phyloP scores from a whole-genome alignment of 2,797 vertebrate genomes.

The Sorex maritimensis region DNA sequence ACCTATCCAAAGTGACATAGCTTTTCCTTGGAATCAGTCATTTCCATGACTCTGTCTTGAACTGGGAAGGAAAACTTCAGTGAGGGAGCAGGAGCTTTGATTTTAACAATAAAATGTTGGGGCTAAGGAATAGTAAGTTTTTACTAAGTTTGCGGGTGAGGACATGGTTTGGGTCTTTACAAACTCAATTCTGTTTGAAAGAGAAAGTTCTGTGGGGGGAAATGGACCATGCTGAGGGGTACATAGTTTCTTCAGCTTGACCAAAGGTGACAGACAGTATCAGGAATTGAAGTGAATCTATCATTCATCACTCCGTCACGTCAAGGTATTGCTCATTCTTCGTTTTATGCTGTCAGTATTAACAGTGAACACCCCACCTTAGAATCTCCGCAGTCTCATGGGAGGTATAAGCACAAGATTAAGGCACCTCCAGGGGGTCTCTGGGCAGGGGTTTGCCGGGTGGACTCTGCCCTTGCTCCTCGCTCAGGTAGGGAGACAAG shows the following conservation, averaged over 20 bases:
- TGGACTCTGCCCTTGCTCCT: background rate
- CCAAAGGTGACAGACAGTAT: background rate
- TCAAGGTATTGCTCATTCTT: background rate
- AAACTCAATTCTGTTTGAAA: conserved; percentile 7
- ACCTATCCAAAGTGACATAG: background rate
- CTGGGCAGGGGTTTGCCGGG: background rate
- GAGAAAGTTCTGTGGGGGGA: conserved; percentile 1
- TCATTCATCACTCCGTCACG: background rate
- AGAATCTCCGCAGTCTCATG: background rate
- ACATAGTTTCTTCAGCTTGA: background rate
- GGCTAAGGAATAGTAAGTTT: background rate
- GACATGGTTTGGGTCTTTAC: background rate
- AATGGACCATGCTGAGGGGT: background rate
- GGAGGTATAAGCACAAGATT: background rate
- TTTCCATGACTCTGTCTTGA: background rate
- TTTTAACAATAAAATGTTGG: conserved; percentile 17
- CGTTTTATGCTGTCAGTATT: too few relatives aligned
- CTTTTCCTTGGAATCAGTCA: background rate
- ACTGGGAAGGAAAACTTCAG: conserved; percentile 32
- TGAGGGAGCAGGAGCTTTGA: background rate
- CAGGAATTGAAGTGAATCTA: background rate
- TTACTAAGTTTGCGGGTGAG: background rate
- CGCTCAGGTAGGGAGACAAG: background rate
- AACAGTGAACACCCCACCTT: background rate
- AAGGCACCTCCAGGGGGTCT: background rate